Conservation (phyloP, 2,113 vertebrate species). For the Crocuta crocuta region DNA sequence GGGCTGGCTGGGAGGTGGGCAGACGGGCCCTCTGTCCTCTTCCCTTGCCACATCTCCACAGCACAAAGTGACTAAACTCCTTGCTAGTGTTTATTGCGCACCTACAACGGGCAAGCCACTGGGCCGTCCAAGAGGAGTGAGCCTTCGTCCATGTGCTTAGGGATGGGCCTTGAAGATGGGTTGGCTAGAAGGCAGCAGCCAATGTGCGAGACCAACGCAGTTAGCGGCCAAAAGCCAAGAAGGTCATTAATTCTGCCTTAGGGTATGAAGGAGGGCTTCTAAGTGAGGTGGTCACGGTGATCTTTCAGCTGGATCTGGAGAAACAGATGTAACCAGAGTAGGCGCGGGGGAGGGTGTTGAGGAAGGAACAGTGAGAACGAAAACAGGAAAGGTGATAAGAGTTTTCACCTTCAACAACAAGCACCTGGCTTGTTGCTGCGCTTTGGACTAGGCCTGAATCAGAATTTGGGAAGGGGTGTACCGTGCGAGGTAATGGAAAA, state of each 20-base stretch:
- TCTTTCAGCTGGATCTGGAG: background rate
- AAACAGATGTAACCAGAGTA: background rate
- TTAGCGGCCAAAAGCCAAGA: background rate
- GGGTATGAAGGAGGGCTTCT: background rate
- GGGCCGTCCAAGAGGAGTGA: background rate
- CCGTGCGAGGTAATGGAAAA: background rate
- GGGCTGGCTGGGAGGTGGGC: background rate
- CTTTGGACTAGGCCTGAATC: background rate
- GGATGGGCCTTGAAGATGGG: background rate
- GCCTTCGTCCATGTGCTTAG: background rate
- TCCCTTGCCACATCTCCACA: background rate
- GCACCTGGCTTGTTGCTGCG: background rate
- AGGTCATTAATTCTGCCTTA: background rate
- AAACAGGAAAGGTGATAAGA: background rate
- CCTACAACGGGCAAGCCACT: background rate
- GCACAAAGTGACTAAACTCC: background rate
- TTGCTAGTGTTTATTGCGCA: background rate
- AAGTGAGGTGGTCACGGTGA: background rate
- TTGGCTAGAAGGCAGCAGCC: background rate
- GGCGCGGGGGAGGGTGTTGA: background rate
- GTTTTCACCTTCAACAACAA: background rate
- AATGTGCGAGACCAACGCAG: background rate
- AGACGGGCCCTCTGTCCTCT: fast-evolving
- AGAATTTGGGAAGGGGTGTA: background rate
- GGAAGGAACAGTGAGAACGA: background rate